Conservation (phyloP, 1,140 invertebrate species). For the Saxidomus purpurata region DNA sequence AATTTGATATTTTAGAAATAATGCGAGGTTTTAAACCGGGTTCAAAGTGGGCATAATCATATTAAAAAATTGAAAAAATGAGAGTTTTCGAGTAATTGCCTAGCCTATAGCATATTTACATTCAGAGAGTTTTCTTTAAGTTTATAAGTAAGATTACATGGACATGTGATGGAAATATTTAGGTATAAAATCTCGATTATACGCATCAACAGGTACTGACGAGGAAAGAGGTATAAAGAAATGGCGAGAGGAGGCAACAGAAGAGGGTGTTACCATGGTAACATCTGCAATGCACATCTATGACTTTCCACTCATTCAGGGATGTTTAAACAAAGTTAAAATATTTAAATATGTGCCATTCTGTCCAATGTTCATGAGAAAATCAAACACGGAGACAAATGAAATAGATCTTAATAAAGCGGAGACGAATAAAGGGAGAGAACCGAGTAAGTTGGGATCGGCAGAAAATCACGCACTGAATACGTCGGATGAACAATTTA, state of each 20-base stretch:
- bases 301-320: conserved; percentile 70
- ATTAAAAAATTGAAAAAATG: too few species aligned
- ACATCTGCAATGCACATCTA: conserved; percentile 42
- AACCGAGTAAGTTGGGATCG: neutral
- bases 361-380: conserved; percentile 64
- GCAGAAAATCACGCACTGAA: neutral
- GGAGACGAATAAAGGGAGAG: neutral
- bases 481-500: neutral
- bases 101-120: too few species aligned
- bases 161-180: too few species aligned
- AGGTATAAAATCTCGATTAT: too few species aligned
- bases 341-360: conserved; percentile 65
- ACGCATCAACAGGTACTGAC: conserved; percentile 54
- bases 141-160: too few species aligned
- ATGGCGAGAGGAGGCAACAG: conserved; percentile 51
- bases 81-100: too few species aligned
- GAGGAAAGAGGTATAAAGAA: conserved; percentile 70
- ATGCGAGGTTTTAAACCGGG: too few species aligned
- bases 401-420: neutral
- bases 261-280: neutral
- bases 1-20: too few species aligned
- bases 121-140: too few species aligned
- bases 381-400: neutral
- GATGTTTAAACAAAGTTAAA: conserved; percentile 64
- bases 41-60: too few species aligned